Evolutionary conservation across 2,113 vertebrate species (phyloP).

Genomic region (Charina bottae): DNA sequence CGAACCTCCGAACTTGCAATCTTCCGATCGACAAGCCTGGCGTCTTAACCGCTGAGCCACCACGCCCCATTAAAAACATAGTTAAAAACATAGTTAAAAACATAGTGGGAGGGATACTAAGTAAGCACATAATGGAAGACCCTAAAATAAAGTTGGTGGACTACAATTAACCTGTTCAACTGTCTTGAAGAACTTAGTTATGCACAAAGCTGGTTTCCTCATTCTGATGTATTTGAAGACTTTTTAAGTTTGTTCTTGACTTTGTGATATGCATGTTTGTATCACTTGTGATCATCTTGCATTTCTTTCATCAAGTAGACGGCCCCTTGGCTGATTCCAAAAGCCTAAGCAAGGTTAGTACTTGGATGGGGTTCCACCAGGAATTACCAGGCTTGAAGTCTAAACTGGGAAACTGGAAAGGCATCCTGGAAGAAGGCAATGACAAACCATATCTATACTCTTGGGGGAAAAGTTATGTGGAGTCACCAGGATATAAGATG

Average conservation of each 20-base stretch:
- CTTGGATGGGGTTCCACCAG: too few species aligned
- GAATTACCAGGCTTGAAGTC: background rate
- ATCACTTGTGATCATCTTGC: background rate
- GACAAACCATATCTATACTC: background rate
- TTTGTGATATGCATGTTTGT: background rate
- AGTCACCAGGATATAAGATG: background rate
- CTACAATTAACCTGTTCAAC: background rate
- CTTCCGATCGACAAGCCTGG: too few species aligned
- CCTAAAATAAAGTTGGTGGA: background rate
- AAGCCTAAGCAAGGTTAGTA: background rate
- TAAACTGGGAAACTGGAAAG: background rate
- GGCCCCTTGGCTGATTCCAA: background rate
- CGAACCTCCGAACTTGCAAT: too few species aligned
- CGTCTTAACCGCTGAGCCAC: too few species aligned
- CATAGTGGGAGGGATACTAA: background rate
- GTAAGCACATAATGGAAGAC: background rate
- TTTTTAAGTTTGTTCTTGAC: background rate
- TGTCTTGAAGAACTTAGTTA: background rate
- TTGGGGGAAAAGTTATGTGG: background rate
- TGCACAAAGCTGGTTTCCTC: background rate
- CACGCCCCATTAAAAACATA: too few species aligned
- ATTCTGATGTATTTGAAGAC: background rate
- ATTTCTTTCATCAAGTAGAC: background rate
- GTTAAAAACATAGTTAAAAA: too few species aligned
- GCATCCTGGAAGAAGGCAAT: background rate